Evolutionary conservation across 2,113 vertebrate genomes (phyloP).

Genomic region (Rafetus swinhoei): DNA sequence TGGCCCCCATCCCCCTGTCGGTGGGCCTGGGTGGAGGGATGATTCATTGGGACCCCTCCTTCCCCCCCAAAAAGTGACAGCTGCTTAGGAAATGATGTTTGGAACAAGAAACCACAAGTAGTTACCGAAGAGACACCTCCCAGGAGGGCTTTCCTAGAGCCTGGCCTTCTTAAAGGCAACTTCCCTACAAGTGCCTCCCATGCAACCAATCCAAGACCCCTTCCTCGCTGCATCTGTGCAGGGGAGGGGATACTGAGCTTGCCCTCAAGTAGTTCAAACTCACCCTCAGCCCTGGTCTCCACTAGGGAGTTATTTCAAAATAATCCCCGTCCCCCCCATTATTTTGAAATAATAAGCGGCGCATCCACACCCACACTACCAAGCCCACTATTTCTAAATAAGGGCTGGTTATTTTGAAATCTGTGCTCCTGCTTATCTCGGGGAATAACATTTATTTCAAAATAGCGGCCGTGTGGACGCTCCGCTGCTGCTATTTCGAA

Average conservation of each 20-base stretch:
- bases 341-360: no score
- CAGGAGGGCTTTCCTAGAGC: background rate
- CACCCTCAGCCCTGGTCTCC: accelerated
- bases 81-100: background rate
- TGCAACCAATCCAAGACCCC: background rate
- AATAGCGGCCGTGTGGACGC: no score
- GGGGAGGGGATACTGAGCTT: background rate
- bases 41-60: background rate
- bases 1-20: no score
- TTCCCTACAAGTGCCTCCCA: background rate
- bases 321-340: no score
- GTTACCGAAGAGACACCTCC: background rate
- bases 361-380: no score
- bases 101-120: background rate
- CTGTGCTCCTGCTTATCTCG: no score
- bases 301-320: no score
- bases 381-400: no score
- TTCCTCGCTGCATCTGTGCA: no score
- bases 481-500: no score
- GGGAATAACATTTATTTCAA: no score
- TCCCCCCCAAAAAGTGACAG: background rate
- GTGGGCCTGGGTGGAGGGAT: background rate
- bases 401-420: no score
- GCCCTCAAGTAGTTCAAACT: background rate
- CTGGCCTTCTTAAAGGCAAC: background rate